phyloP scores from a whole-genome alignment of 2,888 invertebrate species.

The Leuctra nigra region DNA sequence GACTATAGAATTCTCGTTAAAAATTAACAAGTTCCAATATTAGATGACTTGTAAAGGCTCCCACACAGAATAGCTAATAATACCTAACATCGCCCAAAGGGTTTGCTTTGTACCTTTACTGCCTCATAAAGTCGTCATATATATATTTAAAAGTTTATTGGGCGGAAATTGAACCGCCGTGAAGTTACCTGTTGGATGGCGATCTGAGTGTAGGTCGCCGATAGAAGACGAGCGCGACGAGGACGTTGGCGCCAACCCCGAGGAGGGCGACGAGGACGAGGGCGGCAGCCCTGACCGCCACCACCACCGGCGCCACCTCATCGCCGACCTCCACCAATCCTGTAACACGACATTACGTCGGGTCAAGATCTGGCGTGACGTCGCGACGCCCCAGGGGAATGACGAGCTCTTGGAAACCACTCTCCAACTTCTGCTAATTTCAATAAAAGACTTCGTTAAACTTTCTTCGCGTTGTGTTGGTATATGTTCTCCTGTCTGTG shows the following conservation, averaged over 20 bases:
- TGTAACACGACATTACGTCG: background rate
- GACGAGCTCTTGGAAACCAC: background rate
- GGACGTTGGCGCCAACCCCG: constrained; percentile 35
- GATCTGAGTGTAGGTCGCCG: constrained; percentile 42
- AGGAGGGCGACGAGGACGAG: constrained; percentile 26
- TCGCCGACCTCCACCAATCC: constrained; percentile 15
- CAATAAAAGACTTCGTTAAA: background rate
- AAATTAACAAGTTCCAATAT: no score
- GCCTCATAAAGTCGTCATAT: no score
- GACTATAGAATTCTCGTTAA: no score
- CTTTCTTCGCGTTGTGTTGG: background rate
- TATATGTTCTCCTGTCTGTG: no score
- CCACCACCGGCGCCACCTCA: constrained; percentile 12
- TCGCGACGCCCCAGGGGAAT: background rate
- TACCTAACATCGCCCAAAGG: no score
- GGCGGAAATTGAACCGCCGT: no score
- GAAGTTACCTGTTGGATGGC: constrained; percentile 41
- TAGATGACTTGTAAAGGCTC: no score
- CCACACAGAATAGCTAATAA: no score
- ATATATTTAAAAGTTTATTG: no score
- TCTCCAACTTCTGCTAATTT: background rate
- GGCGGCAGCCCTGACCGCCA: constrained; percentile 23
- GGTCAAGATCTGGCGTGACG: no score
- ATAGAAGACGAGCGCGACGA: constrained; percentile 44
- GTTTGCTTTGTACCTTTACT: no score